phyloP scores from a whole-genome alignment of 2,113 vertebrate genomes.

The Nycticebus coucang region DNA sequence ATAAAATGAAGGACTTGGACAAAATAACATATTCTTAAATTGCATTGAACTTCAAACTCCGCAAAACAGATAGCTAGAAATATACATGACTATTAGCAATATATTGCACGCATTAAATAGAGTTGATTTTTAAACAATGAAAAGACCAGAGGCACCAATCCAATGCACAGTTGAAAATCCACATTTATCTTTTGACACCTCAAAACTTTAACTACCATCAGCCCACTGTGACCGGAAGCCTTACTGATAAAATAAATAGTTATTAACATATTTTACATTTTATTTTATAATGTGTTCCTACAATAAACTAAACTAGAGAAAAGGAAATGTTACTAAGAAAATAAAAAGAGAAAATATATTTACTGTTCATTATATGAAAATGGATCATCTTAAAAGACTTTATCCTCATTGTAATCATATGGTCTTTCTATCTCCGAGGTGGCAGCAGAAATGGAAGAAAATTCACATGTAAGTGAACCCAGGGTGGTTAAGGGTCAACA shows the following conservation, averaged over 20 bases:
- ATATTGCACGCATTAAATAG: not conserved
- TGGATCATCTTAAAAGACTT: not conserved
- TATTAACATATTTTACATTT: not conserved
- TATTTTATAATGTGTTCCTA: not conserved
- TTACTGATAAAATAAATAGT: not conserved
- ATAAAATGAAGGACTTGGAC: not conserved
- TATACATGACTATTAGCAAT: not conserved
- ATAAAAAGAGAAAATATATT: not conserved
- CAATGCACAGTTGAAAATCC: not conserved
- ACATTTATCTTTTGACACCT: not conserved
- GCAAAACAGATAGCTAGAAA: not conserved
- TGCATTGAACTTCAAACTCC: not conserved
- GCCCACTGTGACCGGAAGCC: not conserved
- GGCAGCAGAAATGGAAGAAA: not conserved
- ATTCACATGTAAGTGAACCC: not conserved
- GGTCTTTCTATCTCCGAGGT: not conserved
- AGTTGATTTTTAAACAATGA: not conserved
- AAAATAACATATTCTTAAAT: conserved; percentile 2
- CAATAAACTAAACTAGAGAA: not conserved
- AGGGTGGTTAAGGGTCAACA: not conserved
- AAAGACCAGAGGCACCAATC: not conserved
- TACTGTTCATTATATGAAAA: not conserved
- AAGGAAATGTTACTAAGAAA: not conserved
- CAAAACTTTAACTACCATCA: not conserved
- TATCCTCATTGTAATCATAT: not conserved